Conservation (phyloP, 2,888 invertebrate species). For the Drosophila cyrtoloma region DNA sequence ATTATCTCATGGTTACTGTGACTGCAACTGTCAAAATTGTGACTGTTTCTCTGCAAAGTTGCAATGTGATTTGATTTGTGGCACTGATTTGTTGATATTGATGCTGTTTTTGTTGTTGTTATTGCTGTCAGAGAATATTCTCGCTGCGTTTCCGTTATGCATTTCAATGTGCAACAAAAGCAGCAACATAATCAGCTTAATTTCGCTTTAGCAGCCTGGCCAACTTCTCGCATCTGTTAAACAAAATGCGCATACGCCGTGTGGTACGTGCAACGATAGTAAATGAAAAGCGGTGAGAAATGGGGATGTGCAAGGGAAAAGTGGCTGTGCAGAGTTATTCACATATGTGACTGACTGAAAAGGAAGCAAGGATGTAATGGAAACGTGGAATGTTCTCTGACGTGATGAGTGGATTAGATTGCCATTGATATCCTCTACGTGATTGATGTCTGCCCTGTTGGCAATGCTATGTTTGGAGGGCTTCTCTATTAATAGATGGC, state of each 20-base stretch:
- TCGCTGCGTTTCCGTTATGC: constrained; percentile 27
- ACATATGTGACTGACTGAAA: constrained; percentile 11
- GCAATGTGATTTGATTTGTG: constrained; percentile 68
- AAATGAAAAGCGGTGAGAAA: background rate
- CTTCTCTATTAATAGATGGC: background rate
- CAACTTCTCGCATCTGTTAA: constrained; percentile 7
- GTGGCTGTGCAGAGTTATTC: too few species aligned
- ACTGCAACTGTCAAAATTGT: constrained; percentile 13
- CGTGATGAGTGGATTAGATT: constrained; percentile 52
- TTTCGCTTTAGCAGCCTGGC: constrained; percentile 33
- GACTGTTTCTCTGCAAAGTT: constrained; percentile 25
- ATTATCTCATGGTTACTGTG: background rate
- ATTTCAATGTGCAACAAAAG: constrained; percentile 58
- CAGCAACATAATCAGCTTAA: constrained; percentile 44
- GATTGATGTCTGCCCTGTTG: constrained; percentile 14
- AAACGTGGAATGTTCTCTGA: constrained; percentile 4
- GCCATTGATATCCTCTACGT: constrained; percentile 28
- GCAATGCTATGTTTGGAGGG: background rate
- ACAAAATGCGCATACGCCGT: constrained; percentile 51
- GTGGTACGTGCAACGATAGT: constrained; percentile 47
- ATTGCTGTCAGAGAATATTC: constrained; percentile 10
- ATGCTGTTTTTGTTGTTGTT: constrained; percentile 3
- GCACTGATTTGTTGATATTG: constrained; percentile 33
- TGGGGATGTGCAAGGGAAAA: background rate
- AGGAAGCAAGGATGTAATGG: background rate